Evolutionary conservation across 2,113 vertebrate genomes (phyloP).

Genomic region (Alectura lathami): DNA sequence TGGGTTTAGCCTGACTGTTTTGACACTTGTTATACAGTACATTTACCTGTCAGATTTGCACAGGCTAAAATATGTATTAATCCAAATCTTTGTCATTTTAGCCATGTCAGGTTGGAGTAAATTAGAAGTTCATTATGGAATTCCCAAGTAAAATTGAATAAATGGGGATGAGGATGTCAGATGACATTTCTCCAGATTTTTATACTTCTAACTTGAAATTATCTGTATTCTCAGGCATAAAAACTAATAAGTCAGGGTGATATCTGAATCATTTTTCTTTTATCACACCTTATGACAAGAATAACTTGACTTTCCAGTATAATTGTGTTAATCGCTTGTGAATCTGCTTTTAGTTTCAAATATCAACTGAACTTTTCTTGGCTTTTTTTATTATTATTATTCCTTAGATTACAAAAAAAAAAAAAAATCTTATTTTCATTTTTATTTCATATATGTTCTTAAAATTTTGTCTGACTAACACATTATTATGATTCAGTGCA

Average conservation of each 20-base stretch:
- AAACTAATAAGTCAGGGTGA: not conserved
- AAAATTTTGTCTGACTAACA: not conserved
- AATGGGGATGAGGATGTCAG: not conserved
- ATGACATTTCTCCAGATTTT: not conserved
- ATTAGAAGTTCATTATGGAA: not conserved
- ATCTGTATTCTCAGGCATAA: not conserved
- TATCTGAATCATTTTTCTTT: not conserved
- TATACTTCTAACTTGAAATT: not conserved
- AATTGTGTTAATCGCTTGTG: not conserved
- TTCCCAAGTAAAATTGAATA: not conserved
- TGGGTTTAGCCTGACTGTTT: not conserved
- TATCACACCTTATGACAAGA: not conserved
- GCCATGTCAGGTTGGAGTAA: not conserved
- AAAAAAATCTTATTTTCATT: not conserved
- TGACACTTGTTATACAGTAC: not conserved
- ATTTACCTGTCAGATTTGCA: not conserved
- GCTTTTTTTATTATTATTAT: too few species aligned
- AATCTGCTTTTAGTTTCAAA: slow-evolving; percentile 2
- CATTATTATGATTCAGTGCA: not conserved
- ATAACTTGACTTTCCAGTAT: not conserved
- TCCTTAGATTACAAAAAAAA: not conserved
- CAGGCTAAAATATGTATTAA: not conserved
- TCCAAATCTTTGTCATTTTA: not conserved
- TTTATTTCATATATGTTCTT: slow-evolving; percentile 23
- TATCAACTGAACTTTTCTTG: not conserved